Evolutionary conservation across 2,113 vertebrate genomes (phyloP).

Genomic region (Danio rerio): DNA sequence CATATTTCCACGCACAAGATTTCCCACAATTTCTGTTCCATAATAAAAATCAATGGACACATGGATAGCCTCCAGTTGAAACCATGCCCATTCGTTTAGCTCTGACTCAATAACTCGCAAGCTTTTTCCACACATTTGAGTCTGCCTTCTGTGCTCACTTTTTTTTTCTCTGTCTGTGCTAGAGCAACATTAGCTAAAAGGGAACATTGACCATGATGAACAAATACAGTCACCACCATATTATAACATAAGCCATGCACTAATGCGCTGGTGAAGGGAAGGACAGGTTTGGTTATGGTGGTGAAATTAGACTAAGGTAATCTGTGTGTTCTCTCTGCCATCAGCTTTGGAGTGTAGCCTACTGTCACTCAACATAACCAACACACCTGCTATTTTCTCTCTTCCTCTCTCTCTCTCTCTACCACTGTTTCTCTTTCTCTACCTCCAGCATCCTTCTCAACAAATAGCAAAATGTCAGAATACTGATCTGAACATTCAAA

Average conservation of each 20-base stretch:
- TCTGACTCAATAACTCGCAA: background rate
- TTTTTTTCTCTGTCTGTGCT: background rate
- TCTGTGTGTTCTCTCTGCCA: background rate
- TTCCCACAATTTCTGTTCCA: conserved; percentile 10
- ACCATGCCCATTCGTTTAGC: background rate
- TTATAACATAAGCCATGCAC: background rate
- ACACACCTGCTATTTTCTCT: background rate
- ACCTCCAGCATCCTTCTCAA: background rate
- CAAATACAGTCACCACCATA: background rate
- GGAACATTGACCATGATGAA: conserved; percentile 21
- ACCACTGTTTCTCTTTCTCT: too few species aligned
- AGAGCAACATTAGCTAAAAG: background rate
- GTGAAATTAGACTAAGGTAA: background rate
- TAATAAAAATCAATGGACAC: conserved; percentile 6
- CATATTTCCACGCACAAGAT: background rate
- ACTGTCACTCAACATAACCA: conserved; percentile 39
- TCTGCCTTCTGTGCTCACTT: background rate
- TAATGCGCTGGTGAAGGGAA: background rate
- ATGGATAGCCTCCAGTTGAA: conserved; percentile 18
- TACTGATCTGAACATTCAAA: background rate
- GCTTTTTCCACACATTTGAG: conserved; percentile 3
- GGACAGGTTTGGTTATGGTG: background rate
- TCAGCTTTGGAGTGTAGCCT: background rate
- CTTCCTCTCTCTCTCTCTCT: background rate
- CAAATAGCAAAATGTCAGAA: background rate